Base-by-base conservation (phyloP, 2,113 vertebrate genomes). In the Neodontobutis hainanensis region DNA sequence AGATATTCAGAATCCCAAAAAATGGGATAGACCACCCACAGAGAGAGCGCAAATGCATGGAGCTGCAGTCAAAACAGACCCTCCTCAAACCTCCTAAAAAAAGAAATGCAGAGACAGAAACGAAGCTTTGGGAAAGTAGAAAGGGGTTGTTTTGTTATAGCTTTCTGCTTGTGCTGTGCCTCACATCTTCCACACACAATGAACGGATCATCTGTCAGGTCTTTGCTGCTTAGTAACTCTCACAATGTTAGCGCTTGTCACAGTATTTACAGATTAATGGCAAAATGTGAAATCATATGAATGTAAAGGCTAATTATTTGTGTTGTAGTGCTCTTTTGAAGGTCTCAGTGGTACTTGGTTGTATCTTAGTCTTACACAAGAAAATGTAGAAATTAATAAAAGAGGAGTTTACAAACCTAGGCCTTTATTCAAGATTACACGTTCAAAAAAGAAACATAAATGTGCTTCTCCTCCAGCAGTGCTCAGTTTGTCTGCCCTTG, bases 1-100 rank as follows among this genome's bases (percentile, higher is more conserved):
- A 81, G 77, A 87, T 74, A 84, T 27, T 60, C 68, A 81, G 51
- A 81, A 73, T 81, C 55, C 68, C 74, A 77, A 83, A 80, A 51
- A 40, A 5, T 40, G 63, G 65, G 61, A 66, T 19, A 68, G 57
- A 72, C 72, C 80, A 82, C 68, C 68, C 52, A 86, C 48, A 80
- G 65, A 79, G 65, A 81, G 65, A 81, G 47, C 74, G 73, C 70
- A 67, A 77, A 81, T 68, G 83, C 64, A 68, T 78, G 77, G 73
- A 83, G 61, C 58, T 75, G 45, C 9, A 34, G 60, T 67, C 60
- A 8, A 34, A 69, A 72, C 47, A 68, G 51, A 57, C 40, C 44
- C 38, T 66, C 69, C n/a, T 57, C 4, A n/a, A n/a, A n/a, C n/a
- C n/a, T n/a, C n/a, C n/a, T n/a, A n/a, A n/a, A n/a, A n/a, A n/a